Evolutionary conservation across 2,113 vertebrate species (phyloP).

Genomic region (Corapipo altera): DNA sequence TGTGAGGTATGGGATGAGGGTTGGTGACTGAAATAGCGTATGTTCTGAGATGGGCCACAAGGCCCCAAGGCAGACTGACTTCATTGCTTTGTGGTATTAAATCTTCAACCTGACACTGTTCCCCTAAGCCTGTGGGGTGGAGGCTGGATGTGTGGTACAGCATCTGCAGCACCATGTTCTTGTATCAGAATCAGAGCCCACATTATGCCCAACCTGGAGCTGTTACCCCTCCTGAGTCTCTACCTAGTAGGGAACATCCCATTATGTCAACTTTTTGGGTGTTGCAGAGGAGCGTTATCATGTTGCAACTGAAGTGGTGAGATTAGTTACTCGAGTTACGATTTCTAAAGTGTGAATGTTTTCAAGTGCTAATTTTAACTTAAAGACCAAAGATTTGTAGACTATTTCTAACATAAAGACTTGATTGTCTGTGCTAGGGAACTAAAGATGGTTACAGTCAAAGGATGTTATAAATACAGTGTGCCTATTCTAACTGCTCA

Average conservation of each 20-base stretch:
- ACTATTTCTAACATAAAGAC: constrained; percentile 45
- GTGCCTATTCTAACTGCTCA: neutral
- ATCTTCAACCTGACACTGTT: neutral
- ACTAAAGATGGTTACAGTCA: constrained; percentile 12
- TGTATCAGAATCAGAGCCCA: neutral
- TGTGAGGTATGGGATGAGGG: fast-evolving
- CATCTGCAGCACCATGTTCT: neutral
- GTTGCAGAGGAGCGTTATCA: neutral
- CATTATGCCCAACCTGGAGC: neutral
- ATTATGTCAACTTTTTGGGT: neutral
- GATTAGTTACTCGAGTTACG: constrained; percentile 28
- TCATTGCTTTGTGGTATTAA: neutral
- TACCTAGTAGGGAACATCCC: neutral
- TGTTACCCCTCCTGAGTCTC: neutral
- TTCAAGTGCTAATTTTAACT: constrained; percentile 57
- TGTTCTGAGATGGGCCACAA: neutral
- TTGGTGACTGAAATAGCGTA: fast-evolving
- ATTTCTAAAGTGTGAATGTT: constrained; percentile 44
- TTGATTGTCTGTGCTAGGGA: constrained; percentile 21
- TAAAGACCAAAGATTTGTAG: constrained; percentile 8
- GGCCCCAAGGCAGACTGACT: neutral
- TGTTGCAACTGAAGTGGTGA: constrained; percentile 48
- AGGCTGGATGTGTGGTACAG: neutral
- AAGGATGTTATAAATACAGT: constrained; percentile 16
- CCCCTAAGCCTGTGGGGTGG: neutral